Evolutionary conservation across 1,140 invertebrate genomes (phyloP), one percentile per base, ranked within the genome.

Genomic region (Idris sp.): DNA sequence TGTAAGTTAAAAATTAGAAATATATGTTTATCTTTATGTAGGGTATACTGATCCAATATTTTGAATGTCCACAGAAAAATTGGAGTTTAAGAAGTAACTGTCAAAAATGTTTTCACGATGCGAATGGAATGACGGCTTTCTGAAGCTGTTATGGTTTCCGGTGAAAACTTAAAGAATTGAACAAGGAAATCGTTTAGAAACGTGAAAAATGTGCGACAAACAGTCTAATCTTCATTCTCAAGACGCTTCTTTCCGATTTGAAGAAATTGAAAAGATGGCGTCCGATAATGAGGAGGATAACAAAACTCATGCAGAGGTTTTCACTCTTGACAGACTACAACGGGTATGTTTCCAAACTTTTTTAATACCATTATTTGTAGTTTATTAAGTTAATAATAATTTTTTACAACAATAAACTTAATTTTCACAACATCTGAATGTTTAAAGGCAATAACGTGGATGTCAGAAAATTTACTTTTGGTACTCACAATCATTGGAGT

Each of bases 401-500:
- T 13, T 43, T 22, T 14, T 26, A 16, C 9, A n/a, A n/a, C n/a
- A n/a, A n/a, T n/a, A n/a, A n/a, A n/a, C n/a, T n/a, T n/a, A n/a
- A n/a, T n/a, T n/a, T n/a, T n/a, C n/a, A n/a, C n/a, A 25, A 22
- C 4, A 9, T 11, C 18, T 30, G 3, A 54, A 11, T 22, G 25
- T 56, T 56, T 16, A 13, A 61, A 83, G 83, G 56, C 81, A 15
- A 62, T 82, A 51, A 68, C 82, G 64, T 89, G 88, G 88, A 80
- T 88, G 62, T 19, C 69, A 9, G 74, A 59, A 25, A 92, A 92
- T 79, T 78, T 91, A 38, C 83, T 92, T 14, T 85, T 92, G 53
- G 83, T 90, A 4, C 79, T 91, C 2, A 92, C 91, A 7, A 85
- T 92, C 6, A 76, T 83, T 14, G 89, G 89, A 1, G 91, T 92